Percentiles rank a stretch among this genome's conserved stretches.
These are phyloP conservation scores for Parasteatoda lunata DNA, from an alignment of 2,888 invertebrate species.

Conservation along the genomic window DNA sequence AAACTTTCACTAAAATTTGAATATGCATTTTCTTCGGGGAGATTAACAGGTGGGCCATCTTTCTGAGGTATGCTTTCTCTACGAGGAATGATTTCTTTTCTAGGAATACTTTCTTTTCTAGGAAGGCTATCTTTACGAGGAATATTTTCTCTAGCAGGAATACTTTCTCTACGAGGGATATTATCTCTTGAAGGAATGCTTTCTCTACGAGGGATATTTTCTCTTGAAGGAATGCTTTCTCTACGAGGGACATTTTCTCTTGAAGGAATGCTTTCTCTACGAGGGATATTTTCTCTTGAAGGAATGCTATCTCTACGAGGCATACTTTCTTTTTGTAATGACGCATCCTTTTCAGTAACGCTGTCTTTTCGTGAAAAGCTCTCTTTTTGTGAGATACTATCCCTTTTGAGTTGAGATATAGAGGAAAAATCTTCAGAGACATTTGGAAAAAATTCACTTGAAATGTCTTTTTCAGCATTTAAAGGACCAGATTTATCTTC, in stretches of 20 bases:
- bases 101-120: background rate
- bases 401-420: conserved; percentile 14
- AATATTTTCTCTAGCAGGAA: background rate
- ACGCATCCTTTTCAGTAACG: background rate
- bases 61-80: background rate
- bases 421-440: conserved; percentile 32
- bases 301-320: background rate
- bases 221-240: background rate
- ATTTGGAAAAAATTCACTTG: conserved; percentile 18
- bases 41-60: background rate
- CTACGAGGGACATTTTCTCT: background rate
- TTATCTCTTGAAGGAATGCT: conserved; percentile 10
- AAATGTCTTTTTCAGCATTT: conserved; percentile 28
- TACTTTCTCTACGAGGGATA: background rate
- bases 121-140: background rate
- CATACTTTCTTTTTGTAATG: background rate
- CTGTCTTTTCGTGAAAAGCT: background rate
- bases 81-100: background rate
- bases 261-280: conserved; percentile 1
- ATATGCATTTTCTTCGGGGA: too few species aligned
- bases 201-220: background rate
- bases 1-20: conserved; percentile 34
- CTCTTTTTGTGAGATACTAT: conserved; percentile 18
- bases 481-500: conserved; percentile 10
- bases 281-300: background rate